Evolutionary conservation across 1,140 invertebrate species (phyloP), one percentile per base, ranked within the genome.

Genomic region (Chionoecetes opilio): DNA sequence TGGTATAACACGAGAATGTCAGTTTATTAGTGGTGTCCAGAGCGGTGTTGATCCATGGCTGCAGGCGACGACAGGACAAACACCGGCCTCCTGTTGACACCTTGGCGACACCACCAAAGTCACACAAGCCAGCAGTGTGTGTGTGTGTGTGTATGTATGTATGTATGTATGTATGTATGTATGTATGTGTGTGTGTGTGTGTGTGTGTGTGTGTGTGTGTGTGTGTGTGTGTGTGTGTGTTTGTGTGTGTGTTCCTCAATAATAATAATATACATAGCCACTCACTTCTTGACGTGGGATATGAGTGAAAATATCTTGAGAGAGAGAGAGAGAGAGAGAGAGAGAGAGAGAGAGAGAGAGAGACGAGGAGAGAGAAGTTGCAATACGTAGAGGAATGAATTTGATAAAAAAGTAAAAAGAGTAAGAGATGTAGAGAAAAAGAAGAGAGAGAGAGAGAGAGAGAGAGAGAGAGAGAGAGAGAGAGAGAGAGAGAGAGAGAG

Each of bases 101-200:
- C 63, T 75, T n/a, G 21, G 21, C 63, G 63, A 53, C 46, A 53
- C 11, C 46, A 53, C 11, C 75, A 92, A 14, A 92, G 34, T 75
- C 31, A 92, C 14, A 92, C 75, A 92, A 31, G 17, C 75, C 41
- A 46, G 41, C 5, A 14, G 5, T 46, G 46, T 53, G 46, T 41
- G 29, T 92, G 35, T 82, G 1, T 92, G 29, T 92, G 82, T 92
- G 82, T 92, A 32, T 14, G 35, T 82, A 21, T 92, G 31, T 82
- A 32, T 92, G 21, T 82, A 32, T 82, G 17, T 92, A 31, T 90
- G 3, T 90, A 26, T 90, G 14, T 90, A 14, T 34, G 14, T 53
- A 9, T 53, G 46, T 53, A 29, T 92, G 29, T 92, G 35, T 82
- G 1, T 92, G 29, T 92, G 82, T 92, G 82, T 92, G 34, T 14